A percentile compares a stretch with the other conserved stretches of the same genome.
phyloP scores from a whole-genome alignment of 1,140 invertebrate species.

The Heterodera schachtii region DNA sequence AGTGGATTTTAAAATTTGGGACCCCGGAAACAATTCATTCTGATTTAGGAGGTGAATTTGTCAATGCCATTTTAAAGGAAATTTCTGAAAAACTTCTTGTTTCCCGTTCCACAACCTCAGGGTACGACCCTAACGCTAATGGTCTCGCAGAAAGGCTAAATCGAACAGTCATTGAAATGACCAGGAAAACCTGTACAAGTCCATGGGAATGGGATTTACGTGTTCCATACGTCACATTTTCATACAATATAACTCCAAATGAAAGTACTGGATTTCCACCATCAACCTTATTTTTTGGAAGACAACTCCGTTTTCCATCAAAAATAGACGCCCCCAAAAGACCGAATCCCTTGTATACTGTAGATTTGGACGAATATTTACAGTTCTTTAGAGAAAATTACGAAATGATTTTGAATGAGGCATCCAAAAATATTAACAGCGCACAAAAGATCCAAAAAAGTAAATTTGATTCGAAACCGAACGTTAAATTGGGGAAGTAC shows the following conservation, averaged over 20 bases:
- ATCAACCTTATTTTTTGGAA: background rate
- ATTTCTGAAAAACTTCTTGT: background rate
- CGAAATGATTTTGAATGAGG: background rate
- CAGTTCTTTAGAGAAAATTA: constrained; percentile 17
- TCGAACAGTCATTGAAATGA: background rate
- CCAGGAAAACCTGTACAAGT: background rate
- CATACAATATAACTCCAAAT: background rate
- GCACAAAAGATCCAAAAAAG: background rate
- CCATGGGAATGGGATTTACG: constrained; percentile 1
- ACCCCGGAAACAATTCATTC: constrained; percentile 1
- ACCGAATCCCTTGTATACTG: background rate
- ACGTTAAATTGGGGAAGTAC: background rate
- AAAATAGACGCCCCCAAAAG: background rate
- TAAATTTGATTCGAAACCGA: constrained; percentile 4
- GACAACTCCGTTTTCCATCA: background rate
- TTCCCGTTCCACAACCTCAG: background rate
- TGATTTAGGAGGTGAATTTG: constrained; percentile 4
- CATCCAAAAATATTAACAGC: background rate
- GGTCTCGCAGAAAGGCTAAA: background rate
- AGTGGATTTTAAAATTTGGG: constrained; percentile 7
- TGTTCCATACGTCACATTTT: background rate
- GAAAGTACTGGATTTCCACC: background rate
- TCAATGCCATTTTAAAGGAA: background rate
- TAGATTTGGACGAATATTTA: background rate
- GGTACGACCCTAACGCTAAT: constrained; percentile 6